phyloP scores from a whole-genome alignment of 2,888 invertebrate species.

The Laothoe populi region DNA sequence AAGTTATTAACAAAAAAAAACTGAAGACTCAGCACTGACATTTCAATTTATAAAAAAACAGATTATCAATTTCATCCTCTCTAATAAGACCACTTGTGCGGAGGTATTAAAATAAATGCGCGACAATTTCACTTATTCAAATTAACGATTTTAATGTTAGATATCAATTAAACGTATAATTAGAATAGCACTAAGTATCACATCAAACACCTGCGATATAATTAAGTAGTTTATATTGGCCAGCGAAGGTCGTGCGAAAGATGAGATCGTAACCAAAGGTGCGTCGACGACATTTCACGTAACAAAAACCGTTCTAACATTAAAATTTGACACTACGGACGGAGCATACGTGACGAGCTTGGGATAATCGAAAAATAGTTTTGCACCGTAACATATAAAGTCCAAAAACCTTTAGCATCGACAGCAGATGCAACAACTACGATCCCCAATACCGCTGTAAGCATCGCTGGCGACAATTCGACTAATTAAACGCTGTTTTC shows the following conservation, averaged over 20 bases:
- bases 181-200: slow-evolving; percentile 12
- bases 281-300: slow-evolving; percentile 63
- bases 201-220: slow-evolving; percentile 28
- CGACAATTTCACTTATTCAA: slow-evolving; percentile 35
- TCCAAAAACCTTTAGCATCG: slow-evolving; percentile 50
- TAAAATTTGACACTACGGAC: slow-evolving; percentile 75
- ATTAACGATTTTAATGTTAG: slow-evolving; percentile 29
- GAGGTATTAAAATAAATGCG: slow-evolving; percentile 26
- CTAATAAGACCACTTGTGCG: not conserved
- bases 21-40: not conserved
- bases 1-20: not conserved
- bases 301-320: slow-evolving; percentile 69
- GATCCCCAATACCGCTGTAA: slow-evolving; percentile 55
- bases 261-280: slow-evolving; percentile 66
- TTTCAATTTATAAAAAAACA: not conserved
- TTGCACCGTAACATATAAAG: slow-evolving; percentile 45
- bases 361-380: slow-evolving; percentile 50
- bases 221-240: slow-evolving; percentile 47
- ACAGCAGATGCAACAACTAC: slow-evolving; percentile 66
- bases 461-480: slow-evolving; percentile 71
- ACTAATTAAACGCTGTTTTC: slow-evolving; percentile 67
- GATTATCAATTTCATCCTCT: not conserved
- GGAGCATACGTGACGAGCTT: slow-evolving; percentile 53
- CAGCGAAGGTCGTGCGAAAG: slow-evolving; percentile 67
- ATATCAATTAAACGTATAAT: slow-evolving; percentile 13